Conservation (phyloP, 23 tunicate species). For the Halocynthia aurantium region DNA sequence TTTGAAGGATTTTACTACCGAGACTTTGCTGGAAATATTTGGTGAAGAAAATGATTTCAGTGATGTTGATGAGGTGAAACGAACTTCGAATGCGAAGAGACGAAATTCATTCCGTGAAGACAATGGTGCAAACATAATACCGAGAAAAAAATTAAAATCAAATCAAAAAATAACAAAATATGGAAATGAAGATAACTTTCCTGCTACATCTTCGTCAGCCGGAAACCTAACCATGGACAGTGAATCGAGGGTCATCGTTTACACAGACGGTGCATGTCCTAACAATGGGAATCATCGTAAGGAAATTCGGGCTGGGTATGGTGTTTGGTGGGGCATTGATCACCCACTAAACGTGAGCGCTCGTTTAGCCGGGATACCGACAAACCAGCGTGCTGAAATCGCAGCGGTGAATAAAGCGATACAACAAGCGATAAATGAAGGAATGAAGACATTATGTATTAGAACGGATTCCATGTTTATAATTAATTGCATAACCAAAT, state of each 20-base stretch:
- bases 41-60: not conserved
- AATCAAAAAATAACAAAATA: too few relatives aligned
- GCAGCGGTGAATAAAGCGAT: constrained; percentile 63
- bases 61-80: not conserved
- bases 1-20: not conserved
- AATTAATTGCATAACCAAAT: constrained; percentile 69
- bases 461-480: constrained; percentile 82
- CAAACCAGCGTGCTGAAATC: constrained; percentile 89
- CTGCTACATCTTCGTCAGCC: not conserved
- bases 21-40: constrained; percentile 1
- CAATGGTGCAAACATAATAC: not conserved
- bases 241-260: constrained; percentile 27
- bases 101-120: not conserved
- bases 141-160: not conserved
- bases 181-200: not conserved
- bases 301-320: constrained; percentile 75
- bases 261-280: constrained; percentile 97
- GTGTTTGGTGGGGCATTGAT: constrained; percentile 88
- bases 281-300: constrained; percentile 32
- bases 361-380: constrained; percentile 59
- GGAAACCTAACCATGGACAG: not conserved
- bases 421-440: constrained; percentile 48
- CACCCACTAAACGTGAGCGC: constrained; percentile 63
- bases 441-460: constrained; percentile 18
- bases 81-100: not conserved